Evolutionary conservation across 2,113 vertebrate genomes (phyloP).

Genomic region (Limanda limanda): DNA sequence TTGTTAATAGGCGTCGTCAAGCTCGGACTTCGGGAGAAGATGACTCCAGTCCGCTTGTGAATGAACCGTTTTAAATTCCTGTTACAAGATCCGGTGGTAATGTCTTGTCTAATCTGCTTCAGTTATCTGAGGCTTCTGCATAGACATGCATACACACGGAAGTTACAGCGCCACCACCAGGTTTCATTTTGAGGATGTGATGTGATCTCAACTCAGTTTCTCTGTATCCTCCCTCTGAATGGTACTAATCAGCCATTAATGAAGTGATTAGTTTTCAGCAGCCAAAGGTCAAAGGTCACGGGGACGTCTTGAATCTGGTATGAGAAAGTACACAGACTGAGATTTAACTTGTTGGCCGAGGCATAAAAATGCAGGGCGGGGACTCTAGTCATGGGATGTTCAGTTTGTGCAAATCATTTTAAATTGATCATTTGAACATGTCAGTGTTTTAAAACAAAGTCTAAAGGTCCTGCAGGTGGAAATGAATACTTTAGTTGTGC

Average conservation of each 20-base stretch:
- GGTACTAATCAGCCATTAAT: too few species aligned
- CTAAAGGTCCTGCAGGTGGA: background rate
- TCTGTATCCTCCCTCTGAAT: too few species aligned
- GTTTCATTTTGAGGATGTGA: background rate
- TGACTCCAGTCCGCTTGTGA: background rate
- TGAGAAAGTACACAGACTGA: too few species aligned
- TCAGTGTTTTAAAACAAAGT: slow-evolving; percentile 13
- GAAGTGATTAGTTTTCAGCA: background rate
- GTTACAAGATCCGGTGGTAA: background rate
- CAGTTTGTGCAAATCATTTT: background rate
- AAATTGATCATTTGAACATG: background rate
- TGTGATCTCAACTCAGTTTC: too few species aligned
- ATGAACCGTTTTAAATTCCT: too few species aligned
- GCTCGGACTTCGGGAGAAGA: background rate
- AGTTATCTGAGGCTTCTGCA: background rate
- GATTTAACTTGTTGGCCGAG: background rate
- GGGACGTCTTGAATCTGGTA: background rate
- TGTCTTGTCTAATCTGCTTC: background rate
- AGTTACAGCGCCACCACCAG: background rate
- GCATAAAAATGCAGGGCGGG: background rate
- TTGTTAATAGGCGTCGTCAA: slow-evolving; percentile 12
- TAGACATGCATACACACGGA: too few species aligned
- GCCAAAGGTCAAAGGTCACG: background rate
- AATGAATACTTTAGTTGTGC: slow-evolving; percentile 19
- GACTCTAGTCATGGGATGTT: too few species aligned